Evolutionary conservation across 2,888 invertebrate species (phyloP).

Genomic region (Pherbina coryleti): DNA sequence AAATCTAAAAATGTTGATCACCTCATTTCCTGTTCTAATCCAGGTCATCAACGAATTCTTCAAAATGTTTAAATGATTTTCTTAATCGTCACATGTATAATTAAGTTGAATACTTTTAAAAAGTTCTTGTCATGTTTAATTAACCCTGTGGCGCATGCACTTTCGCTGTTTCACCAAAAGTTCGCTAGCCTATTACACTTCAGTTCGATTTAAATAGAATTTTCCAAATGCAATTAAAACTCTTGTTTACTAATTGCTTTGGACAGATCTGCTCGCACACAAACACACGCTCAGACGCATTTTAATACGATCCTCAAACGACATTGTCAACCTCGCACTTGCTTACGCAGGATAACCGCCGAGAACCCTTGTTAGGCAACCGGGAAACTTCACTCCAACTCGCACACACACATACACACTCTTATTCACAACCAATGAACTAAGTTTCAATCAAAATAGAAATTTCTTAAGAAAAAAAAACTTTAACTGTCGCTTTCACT

Average conservation of each 20-base stretch:
- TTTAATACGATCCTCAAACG: not conserved
- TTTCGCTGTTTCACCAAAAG: too few species aligned
- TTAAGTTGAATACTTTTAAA: too few species aligned
- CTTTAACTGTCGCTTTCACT: not conserved
- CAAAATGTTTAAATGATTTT: too few species aligned
- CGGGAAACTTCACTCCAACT: not conserved
- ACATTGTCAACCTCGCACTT: too few species aligned
- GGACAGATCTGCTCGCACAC: not conserved
- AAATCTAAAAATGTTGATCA: too few species aligned
- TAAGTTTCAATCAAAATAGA: not conserved
- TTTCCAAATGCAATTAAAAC: not conserved
- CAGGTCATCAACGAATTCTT: too few species aligned
- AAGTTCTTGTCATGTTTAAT: too few species aligned
- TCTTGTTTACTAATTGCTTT: not conserved
- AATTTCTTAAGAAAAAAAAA: not conserved
- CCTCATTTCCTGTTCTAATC: too few species aligned
- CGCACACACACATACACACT: not conserved
- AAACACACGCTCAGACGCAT: not conserved
- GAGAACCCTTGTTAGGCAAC: not conserved
- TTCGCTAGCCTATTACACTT: not conserved
- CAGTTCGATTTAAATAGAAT: not conserved
- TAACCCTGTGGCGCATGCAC: too few species aligned
- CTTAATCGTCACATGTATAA: too few species aligned
- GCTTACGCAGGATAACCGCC: not conserved
- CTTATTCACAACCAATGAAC: not conserved